phyloP scores from a whole-genome alignment of 92 coral and sea anemone species.

The Epizoanthus rinbou region DNA sequence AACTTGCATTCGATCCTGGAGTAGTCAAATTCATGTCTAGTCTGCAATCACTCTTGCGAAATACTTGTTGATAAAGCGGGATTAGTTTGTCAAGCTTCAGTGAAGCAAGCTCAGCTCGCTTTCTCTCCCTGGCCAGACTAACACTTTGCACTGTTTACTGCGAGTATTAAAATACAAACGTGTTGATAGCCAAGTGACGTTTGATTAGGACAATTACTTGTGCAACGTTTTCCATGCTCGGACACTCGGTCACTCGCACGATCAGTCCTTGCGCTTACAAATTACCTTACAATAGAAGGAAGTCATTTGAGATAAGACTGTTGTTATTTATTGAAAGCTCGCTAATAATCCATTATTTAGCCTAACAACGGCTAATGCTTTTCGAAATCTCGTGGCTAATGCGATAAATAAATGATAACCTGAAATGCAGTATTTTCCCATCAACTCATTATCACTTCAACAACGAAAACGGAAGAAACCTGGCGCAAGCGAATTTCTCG shows the following conservation, averaged over 20 bases:
- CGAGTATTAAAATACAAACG: constrained; percentile 11
- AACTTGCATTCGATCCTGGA: not conserved
- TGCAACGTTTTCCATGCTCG: constrained; percentile 6
- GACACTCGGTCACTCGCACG: not conserved
- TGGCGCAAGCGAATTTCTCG: not conserved
- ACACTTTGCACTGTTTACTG: constrained; percentile 27
- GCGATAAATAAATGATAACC: not conserved
- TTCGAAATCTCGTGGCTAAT: not conserved
- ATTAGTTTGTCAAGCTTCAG: not conserved
- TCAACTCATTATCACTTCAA: constrained; percentile 4
- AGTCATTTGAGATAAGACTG: constrained; percentile 5
- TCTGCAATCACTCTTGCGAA: not conserved
- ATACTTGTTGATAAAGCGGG: constrained; percentile 17
- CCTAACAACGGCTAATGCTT: not conserved
- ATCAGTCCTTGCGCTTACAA: not conserved
- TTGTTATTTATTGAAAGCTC: not conserved
- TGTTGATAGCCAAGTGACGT: constrained; percentile 35
- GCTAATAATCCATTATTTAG: not conserved
- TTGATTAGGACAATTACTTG: constrained; percentile 18
- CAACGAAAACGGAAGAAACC: not conserved
- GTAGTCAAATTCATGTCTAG: constrained; percentile 16
- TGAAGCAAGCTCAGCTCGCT: not conserved
- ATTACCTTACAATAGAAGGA: constrained; percentile 2
- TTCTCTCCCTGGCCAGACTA: constrained; percentile 1
- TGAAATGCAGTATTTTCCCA: not conserved